A percentile compares a stretch with the other conserved stretches of the same genome.
Conservation (phyloP, 2,888 invertebrate genomes). For the Drosophila prolongata region DNA sequence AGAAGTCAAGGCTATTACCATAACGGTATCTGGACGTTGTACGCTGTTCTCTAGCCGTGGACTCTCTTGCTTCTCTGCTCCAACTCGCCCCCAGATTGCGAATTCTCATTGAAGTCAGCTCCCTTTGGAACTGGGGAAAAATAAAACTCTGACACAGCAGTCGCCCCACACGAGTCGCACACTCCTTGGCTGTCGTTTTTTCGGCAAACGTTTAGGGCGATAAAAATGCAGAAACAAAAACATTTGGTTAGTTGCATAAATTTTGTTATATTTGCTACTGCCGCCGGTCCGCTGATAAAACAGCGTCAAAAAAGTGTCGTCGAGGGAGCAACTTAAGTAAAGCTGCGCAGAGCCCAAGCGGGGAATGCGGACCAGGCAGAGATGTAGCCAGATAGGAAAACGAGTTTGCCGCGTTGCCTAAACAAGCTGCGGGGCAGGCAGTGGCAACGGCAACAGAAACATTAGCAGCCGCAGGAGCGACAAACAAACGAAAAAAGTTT, state of each 20-base stretch:
- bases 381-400: conserved; percentile 16
- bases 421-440: conserved; percentile 26
- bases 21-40: conserved; percentile 21
- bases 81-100: conserved; percentile 12
- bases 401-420: conserved; percentile 28
- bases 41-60: conserved; percentile 1
- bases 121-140: conserved; percentile 21
- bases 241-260: conserved; percentile 76
- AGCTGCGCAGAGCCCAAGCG: conserved; percentile 47
- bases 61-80: neutral
- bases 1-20: conserved; percentile 63
- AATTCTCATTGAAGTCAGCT: conserved; percentile 23
- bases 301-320: conserved; percentile 69
- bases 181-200: conserved; percentile 13
- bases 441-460: neutral
- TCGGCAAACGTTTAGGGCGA: conserved; percentile 58
- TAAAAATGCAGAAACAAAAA: conserved; percentile 60
- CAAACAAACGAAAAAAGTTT: conserved; percentile 34
- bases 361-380: neutral
- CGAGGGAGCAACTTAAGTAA: conserved; percentile 68
- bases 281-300: conserved; percentile 60
- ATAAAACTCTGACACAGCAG: conserved; percentile 24
- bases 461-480: conserved; percentile 16
- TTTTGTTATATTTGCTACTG: conserved; percentile 43
- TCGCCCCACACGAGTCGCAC: conserved; percentile 5